Conservation (phyloP, 2,113 vertebrate species). For the Ivindomyrus marchei region DNA sequence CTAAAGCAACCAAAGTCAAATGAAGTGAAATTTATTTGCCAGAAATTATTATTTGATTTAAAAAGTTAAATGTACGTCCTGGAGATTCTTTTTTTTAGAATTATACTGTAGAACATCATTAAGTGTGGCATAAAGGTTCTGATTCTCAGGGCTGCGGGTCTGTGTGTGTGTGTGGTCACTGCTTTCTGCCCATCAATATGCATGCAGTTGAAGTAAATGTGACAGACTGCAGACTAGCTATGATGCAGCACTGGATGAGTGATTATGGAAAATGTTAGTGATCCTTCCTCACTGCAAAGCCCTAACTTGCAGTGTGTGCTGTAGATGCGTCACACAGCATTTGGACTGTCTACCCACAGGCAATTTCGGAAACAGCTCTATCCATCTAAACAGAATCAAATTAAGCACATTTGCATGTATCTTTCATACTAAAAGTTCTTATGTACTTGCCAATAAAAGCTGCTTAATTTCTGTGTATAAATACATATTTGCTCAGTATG, state of each 20-base stretch:
- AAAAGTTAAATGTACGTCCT: neutral
- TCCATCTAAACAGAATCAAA: neutral
- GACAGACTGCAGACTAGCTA: neutral
- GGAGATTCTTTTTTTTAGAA: neutral
- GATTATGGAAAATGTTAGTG: neutral
- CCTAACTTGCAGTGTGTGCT: neutral
- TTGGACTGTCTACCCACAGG: neutral
- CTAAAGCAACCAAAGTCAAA: neutral
- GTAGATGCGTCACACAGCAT: neutral
- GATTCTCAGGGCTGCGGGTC: neutral
- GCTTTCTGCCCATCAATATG: neutral
- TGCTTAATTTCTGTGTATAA: neutral
- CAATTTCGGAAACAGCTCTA: neutral
- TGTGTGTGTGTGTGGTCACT: neutral
- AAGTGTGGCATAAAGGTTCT: neutral
- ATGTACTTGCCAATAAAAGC: neutral
- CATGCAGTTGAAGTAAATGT: neutral
- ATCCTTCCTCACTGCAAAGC: neutral
- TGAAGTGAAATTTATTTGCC: neutral
- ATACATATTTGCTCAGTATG: neutral
- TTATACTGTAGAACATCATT: neutral
- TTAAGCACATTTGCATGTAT: neutral
- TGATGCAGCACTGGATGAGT: neutral
- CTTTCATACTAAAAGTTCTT: neutral
- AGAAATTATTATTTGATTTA: neutral